Conservation (phyloP, 2,797 vertebrate species). For the Squalus acanthias region DNA sequence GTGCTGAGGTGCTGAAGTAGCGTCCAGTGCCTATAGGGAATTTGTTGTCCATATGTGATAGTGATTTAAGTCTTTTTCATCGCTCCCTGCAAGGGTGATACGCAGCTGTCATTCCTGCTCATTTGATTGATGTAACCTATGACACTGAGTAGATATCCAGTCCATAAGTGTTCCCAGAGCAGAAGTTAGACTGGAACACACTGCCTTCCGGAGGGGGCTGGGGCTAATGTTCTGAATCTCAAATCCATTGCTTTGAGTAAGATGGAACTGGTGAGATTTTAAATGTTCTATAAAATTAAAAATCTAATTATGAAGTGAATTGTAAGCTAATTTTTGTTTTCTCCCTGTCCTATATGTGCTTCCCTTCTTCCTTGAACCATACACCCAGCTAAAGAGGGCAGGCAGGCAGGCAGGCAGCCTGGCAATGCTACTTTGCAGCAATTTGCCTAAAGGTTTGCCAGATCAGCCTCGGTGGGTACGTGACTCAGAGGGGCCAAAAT, state of each 20-base stretch:
- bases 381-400: background rate
- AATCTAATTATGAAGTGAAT: background rate
- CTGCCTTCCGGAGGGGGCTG: background rate
- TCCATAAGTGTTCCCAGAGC: slow-evolving; percentile 26
- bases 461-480: background rate
- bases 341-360: background rate
- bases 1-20: background rate
- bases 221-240: background rate
- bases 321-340: background rate
- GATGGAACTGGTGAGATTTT: background rate
- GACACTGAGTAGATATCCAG: slow-evolving; percentile 34
- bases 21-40: background rate
- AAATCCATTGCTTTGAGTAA: background rate
- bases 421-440: background rate
- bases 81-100: slow-evolving; percentile 16
- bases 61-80: slow-evolving; percentile 22
- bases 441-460: background rate
- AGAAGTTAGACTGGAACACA: background rate
- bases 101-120: slow-evolving; percentile 32
- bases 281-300: background rate
- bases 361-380: background rate
- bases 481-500: background rate
- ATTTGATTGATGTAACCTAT: slow-evolving; percentile 35
- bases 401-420: background rate
- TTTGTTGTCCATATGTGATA: slow-evolving; percentile 10